Percentiles rank a stretch among this genome's conserved stretches.
Conservation (phyloP, 2,888 invertebrate genomes). For the Gibbula magus region DNA sequence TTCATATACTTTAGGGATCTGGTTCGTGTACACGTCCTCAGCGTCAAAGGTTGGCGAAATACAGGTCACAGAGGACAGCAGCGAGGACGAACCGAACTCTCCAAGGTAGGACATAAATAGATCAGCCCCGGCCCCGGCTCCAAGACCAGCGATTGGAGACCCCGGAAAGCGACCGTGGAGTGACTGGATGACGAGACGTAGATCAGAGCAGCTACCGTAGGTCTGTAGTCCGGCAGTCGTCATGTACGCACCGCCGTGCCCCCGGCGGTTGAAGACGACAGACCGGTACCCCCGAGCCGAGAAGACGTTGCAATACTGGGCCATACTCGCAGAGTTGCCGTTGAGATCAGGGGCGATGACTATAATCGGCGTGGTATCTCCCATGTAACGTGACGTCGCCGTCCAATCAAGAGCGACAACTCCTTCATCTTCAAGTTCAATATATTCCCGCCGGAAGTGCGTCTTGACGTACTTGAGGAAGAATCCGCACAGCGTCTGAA, state of each 20-base stretch:
- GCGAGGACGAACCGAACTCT: constrained; percentile 66
- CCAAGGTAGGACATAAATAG: constrained; percentile 69
- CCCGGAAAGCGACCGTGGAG: constrained; percentile 54
- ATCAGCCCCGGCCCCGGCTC: constrained; percentile 63
- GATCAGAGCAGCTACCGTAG: constrained; percentile 66
- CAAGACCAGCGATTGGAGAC: constrained; percentile 59
- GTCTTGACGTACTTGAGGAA: constrained; percentile 39
- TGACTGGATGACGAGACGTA: constrained; percentile 65
- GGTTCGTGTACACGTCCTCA: constrained; percentile 23
- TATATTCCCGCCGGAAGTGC: constrained; percentile 60
- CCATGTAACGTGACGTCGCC: constrained; percentile 26
- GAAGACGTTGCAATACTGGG: constrained; percentile 52
- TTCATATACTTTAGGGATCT: constrained; percentile 50
- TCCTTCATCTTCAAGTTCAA: constrained; percentile 67
- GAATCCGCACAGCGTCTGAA: constrained; percentile 62
- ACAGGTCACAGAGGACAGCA: constrained; percentile 61
- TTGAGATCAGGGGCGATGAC: constrained; percentile 63
- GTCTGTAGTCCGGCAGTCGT: constrained; percentile 66
- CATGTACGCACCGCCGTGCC: constrained; percentile 60
- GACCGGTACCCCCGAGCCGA: constrained; percentile 59
- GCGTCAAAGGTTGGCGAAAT: constrained; percentile 59
- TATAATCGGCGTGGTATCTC: constrained; percentile 45
- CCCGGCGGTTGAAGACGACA: constrained; percentile 67
- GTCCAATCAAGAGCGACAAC: constrained; percentile 70
- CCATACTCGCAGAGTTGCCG: constrained; percentile 52